phyloP scores from a whole-genome alignment of 1,140 invertebrate species.

The Conopomorpha cramerella region DNA sequence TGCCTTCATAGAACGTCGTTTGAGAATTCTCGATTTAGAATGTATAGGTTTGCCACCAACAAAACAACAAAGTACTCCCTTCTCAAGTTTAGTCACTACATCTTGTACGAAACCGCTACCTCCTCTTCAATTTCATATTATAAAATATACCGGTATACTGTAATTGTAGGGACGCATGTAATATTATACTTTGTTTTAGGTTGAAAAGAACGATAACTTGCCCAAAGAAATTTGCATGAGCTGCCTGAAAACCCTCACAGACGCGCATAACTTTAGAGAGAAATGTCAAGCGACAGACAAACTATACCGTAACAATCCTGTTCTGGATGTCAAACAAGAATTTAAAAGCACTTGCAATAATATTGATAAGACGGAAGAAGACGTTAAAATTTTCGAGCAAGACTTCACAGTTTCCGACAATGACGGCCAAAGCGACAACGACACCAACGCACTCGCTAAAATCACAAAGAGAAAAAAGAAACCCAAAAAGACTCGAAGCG shows the following conservation, averaged over 20 bases:
- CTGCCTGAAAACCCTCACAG: constrained; percentile 38
- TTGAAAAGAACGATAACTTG: constrained; percentile 33
- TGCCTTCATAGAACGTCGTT: too few species aligned
- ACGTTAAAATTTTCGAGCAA: too few species aligned
- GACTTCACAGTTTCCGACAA: constrained; percentile 5
- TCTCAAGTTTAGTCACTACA: too few species aligned
- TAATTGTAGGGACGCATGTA: too few species aligned
- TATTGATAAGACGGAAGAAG: too few species aligned
- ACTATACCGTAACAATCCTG: constrained; percentile 4
- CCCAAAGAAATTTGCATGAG: constrained; percentile 42
- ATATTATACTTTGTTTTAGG: constrained; percentile 24
- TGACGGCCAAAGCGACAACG: constrained; percentile 5
- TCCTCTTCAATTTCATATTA: too few species aligned
- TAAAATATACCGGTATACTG: too few species aligned
- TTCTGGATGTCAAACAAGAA: not conserved
- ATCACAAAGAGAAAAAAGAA: not conserved
- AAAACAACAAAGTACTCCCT: too few species aligned
- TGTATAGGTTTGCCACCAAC: too few species aligned
- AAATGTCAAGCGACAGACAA: constrained; percentile 49
- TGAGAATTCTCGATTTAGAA: too few species aligned
- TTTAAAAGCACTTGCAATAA: too few species aligned
- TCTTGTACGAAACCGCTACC: too few species aligned
- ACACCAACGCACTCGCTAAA: constrained; percentile 12
- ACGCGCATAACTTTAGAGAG: constrained; percentile 44
- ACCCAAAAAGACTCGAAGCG: constrained; percentile 13